These are phyloP conservation scores for Neosilurus hyrtlii DNA, from an alignment of 2,797 vertebrate species.

Conservation along the genomic window DNA sequence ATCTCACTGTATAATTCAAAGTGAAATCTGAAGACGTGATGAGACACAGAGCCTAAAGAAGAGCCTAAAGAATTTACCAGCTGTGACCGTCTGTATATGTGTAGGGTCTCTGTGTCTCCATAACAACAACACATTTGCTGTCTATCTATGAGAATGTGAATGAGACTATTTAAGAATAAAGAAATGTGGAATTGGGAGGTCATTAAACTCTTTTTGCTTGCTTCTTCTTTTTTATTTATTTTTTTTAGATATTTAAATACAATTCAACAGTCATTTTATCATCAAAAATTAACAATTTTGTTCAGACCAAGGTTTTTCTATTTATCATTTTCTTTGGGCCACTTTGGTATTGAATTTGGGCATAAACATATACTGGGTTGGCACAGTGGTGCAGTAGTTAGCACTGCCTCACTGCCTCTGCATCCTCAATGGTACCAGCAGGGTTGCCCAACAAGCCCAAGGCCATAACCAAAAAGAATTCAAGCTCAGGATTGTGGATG, in stretches of 20 bases:
- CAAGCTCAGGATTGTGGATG: no score
- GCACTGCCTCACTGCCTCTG: no score
- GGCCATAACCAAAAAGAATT: no score
- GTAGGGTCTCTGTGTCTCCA: slow-evolving; percentile 4
- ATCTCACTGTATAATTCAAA: slow-evolving; percentile 40
- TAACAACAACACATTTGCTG: not conserved
- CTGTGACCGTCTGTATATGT: slow-evolving; percentile 27
- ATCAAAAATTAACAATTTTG: not conserved
- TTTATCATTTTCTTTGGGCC: not conserved
- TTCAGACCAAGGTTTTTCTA: not conserved
- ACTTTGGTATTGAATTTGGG: not conserved
- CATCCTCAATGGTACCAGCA: no score
- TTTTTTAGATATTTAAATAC: not conserved
- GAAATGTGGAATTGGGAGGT: not conserved
- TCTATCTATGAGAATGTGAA: not conserved
- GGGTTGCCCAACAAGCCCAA: no score
- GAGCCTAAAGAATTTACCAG: slow-evolving; percentile 31
- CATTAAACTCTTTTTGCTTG: not conserved
- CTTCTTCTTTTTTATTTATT: no score
- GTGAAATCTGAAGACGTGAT: slow-evolving; percentile 27
- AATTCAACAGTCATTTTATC: not conserved
- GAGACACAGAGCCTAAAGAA: slow-evolving; percentile 9
- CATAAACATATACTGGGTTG: not conserved
- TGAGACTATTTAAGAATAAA: not conserved
- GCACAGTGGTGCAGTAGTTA: no score